Base-by-base conservation (phyloP, 2,113 vertebrate genomes). In the Callipepla squamata region DNA sequence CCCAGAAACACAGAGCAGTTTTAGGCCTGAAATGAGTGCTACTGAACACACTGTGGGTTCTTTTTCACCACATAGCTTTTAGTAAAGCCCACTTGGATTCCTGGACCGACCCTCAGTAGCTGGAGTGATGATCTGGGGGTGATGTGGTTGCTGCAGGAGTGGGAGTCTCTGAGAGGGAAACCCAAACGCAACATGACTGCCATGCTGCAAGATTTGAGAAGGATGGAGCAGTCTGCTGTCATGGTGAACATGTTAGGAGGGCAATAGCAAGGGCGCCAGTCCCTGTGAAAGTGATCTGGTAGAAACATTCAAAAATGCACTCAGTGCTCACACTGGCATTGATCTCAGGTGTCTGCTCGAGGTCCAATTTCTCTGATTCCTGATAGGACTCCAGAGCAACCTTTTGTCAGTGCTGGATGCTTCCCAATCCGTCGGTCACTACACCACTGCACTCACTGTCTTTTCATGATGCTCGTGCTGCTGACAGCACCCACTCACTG, bases 401-500 rank as follows among this genome's bases (percentile, higher is more conserved):
- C 72, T 92, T 61, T 66, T 30, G 38, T 12, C 40, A 89, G 30
- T 47, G 32, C 47, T 51, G 26, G 23, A 61, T 34, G 44, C 9
- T 2, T 79, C 22, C 42, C 45, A 17, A 14, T 21, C 4, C 1
- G 21, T 30, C 58, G 55, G 16, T 90, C 55, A 38, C 10, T 6
- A 2, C 23, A 40, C 11, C 20, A 11, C 47, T 47, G 19, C 0
- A 0, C 30, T 50, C 3, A 0, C 34, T 61, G 3, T 26, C 73
- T 67, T 63, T 53, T 65, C 20, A 5, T 57, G 57, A 23, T 14
- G 1, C 3, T 55, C 51, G 14, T 3, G 1, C 4, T 59, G 38
- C 63, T 32, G 22, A 23, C n/a, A 65, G 40, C 17, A 28, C 19
- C 28, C 6, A 1, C 0, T 3, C 44, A 20, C 67, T n/a, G 53